Evolutionary conservation across 1,140 invertebrate genomes (phyloP), one percentile per base, ranked within the genome.

Genomic region (Saccostrea cuccullata): DNA sequence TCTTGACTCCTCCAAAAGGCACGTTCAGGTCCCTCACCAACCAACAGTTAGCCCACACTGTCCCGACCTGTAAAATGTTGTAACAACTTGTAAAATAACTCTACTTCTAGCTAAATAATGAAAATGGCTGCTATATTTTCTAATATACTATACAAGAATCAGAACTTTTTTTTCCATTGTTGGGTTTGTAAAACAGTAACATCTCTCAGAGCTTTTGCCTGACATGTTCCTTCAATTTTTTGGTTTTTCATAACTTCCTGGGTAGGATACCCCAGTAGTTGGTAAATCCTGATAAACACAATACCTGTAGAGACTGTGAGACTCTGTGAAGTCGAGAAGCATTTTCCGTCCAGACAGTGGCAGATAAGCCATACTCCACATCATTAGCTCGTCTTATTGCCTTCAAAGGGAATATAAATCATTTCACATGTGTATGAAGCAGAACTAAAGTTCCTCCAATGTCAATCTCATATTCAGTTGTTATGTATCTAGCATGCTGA

Each of bases 21-120:
- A 97, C 96, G 88, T 96, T 96, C 20, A 96, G 92, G 87, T 96
- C 95, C 55, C 95, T 91, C 17, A 96, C 94, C 88, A 96, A 89
- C 96, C 96, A 96, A 91, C 96, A 96, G 88, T 96, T 96, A 26
- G 95, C 95, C 96, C 96, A 96, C 30, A 96, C 96, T 6, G 96
- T 96, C 2, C 96, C 96, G 47, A 94, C 96, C 95, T 96, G 90
- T 6, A 90, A 91, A 55, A 64, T 82, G 88, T 55, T 85, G 87
- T 1, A 82, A 82, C 20, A 82, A 30, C 26, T 13, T 23, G 73
- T 60, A 60, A 60, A 20, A 5, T 20, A n/a, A n/a, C n/a, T n/a
- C n/a, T n/a, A n/a, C n/a, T n/a, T n/a, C n/a, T n/a, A n/a, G n/a
- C n/a, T n/a, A n/a, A n/a, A n/a, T 47, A 47, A 47, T 47, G 2